Base-by-base conservation (phyloP, 2,113 vertebrate species). In the Murina feae region DNA sequence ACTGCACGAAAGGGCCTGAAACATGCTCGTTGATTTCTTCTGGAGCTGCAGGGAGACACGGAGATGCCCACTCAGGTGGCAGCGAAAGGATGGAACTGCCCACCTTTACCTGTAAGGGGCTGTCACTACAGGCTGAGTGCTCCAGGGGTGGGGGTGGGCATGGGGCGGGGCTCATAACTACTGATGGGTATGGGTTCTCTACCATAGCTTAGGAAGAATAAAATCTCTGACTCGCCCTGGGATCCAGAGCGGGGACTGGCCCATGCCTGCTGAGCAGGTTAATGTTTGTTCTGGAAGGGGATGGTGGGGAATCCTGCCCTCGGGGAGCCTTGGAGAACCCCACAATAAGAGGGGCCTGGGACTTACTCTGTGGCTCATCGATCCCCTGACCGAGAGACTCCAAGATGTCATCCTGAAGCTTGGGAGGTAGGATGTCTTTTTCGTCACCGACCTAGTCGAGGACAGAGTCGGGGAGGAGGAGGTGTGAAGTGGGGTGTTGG, bases 21-120 rank as follows among this genome's bases (percentile, higher is more conserved):
- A 99, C 99, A 0, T 99, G 98, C 0, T 97, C 42, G 11, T 99
- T 99, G 97, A 99, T 95, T 96, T 99, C 98, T 98, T 99, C 99
- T 0, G 97, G 91, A 37, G 97, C 99, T 99, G 97, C 42, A n/a
- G 84, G 88, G 72, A 55, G 37, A 95, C 39, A 95, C 0, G 79
- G 0, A 92, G 18, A 92, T 2, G 5, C 35, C 37, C n/a, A 47
- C 42, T 94, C 60, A 93, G 58, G 25, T 4, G 8, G 53, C 11
- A 86, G 39, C 9, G 53, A 25, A 51, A 88, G 49, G 28, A 58
- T 66, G 37, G 51, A 65, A 42, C 53, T 32, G 69, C 78, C n/a
- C 66, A 47, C 58, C 47, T 35, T 72, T 79, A 47, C 51, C 58
- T 71, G 14, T 30, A 9, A 58, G 18, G 32, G 6, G 51, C 71